phyloP scores from a whole-genome alignment of 2,113 vertebrate species.

The Tursiops truncatus region DNA sequence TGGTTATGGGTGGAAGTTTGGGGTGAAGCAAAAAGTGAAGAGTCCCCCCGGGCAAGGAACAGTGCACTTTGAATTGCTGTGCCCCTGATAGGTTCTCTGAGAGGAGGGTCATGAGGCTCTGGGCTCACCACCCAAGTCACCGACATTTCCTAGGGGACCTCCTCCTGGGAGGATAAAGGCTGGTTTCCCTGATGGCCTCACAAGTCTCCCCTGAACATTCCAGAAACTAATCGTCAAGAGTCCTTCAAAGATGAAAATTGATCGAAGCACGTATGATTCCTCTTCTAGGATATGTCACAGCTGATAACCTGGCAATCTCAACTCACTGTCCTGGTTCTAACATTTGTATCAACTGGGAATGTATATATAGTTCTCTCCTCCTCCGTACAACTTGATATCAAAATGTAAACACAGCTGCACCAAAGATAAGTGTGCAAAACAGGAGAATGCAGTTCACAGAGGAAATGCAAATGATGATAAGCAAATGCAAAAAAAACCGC shows the following conservation, averaged over 20 bases:
- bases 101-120: not conserved
- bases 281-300: not conserved
- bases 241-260: not conserved
- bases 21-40: not conserved
- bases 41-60: rapidly evolving
- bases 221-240: not conserved
- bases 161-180: not conserved
- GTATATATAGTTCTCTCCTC: not conserved
- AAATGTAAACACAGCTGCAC: not conserved
- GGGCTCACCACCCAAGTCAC: not conserved
- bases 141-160: not conserved
- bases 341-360: not conserved
- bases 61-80: not conserved
- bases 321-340: not conserved
- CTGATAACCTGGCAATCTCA: too few species aligned
- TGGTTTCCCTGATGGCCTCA: not conserved
- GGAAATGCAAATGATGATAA: not conserved
- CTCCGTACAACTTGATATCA: not conserved
- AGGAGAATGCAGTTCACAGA: not conserved
- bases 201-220: not conserved
- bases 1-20: not conserved
- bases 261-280: rapidly evolving
- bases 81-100: not conserved
- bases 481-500: not conserved
- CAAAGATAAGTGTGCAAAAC: not conserved